phyloP scores from a whole-genome alignment of 2,797 vertebrate genomes.

The Salmo trutta region DNA sequence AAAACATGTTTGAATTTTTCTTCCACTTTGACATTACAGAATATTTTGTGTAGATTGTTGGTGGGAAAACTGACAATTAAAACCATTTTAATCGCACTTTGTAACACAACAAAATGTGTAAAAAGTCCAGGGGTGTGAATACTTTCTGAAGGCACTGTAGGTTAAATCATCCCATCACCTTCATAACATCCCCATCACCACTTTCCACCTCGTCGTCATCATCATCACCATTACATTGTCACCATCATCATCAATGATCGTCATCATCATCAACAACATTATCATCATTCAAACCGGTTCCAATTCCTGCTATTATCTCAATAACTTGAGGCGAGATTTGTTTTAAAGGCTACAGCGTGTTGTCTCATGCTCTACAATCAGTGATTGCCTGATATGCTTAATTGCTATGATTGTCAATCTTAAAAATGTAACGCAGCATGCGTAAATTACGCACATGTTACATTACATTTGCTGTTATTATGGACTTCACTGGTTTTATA shows the following conservation, averaged over 20 bases:
- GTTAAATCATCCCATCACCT: not conserved
- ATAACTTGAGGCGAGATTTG: not conserved
- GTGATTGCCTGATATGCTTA: not conserved
- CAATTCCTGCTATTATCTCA: not conserved
- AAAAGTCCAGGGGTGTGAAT: too few relatives aligned
- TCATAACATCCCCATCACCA: not conserved
- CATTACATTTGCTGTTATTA: not conserved
- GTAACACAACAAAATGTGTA: too few relatives aligned
- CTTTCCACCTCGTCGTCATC: not conserved
- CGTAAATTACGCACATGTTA: conserved; percentile 17
- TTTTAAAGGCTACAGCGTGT: not conserved
- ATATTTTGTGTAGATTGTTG: too few relatives aligned
- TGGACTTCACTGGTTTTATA: not conserved
- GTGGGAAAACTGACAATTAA: too few relatives aligned
- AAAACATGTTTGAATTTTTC: too few relatives aligned
- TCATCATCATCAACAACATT: not conserved
- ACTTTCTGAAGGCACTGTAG: too few relatives aligned
- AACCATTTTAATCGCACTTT: too few relatives aligned
- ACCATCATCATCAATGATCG: not conserved
- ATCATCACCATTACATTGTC: not conserved
- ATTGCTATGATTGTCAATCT: not conserved
- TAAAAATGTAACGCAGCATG: not conserved
- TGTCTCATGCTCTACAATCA: not conserved
- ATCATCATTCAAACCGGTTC: not conserved
- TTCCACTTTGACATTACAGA: too few relatives aligned